phyloP scores from a whole-genome alignment of 2,113 vertebrate species.

The Neoarius graeffei region DNA sequence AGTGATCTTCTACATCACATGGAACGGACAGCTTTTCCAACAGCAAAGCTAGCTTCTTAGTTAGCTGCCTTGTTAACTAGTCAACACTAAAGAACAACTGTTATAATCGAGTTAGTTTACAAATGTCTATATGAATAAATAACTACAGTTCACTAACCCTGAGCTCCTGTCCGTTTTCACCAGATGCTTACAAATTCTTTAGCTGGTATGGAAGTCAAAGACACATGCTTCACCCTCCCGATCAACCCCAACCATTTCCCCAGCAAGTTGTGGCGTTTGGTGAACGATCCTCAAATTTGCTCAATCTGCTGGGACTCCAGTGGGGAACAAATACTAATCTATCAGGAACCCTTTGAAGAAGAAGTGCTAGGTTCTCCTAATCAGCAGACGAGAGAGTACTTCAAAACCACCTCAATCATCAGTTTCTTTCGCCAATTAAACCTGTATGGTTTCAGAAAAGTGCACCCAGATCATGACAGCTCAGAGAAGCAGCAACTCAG shows the following conservation, averaged over 20 bases:
- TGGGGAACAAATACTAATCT: constrained; percentile 73
- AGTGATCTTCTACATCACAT: no score
- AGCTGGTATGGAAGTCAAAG: constrained; percentile 62
- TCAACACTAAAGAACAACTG: neutral
- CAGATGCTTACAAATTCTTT: neutral
- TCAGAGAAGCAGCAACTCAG: neutral
- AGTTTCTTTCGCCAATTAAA: constrained; percentile 88
- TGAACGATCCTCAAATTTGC: constrained; percentile 71
- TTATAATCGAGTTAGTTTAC: neutral
- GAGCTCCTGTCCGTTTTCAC: neutral
- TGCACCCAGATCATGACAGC: constrained; percentile 46
- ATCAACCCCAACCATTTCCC: constrained; percentile 80
- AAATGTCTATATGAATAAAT: neutral
- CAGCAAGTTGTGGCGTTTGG: constrained; percentile 82
- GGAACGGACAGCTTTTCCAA: no score
- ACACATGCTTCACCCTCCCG: constrained; percentile 51
- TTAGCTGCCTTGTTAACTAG: neutral
- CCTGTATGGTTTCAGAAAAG: constrained; percentile 83
- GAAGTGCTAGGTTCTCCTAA: constrained; percentile 68
- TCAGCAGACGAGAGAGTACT: constrained; percentile 52
- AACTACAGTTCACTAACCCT: neutral
- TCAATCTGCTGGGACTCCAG: constrained; percentile 76
- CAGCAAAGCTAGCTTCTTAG: no score
- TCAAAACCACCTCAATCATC: constrained; percentile 81
- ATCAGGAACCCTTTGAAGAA: constrained; percentile 74